A percentile compares a stretch with the other conserved stretches of the same genome.
Evolutionary conservation across 2,797 vertebrate species (phyloP).

Genomic region (Gambelia wislizenii): DNA sequence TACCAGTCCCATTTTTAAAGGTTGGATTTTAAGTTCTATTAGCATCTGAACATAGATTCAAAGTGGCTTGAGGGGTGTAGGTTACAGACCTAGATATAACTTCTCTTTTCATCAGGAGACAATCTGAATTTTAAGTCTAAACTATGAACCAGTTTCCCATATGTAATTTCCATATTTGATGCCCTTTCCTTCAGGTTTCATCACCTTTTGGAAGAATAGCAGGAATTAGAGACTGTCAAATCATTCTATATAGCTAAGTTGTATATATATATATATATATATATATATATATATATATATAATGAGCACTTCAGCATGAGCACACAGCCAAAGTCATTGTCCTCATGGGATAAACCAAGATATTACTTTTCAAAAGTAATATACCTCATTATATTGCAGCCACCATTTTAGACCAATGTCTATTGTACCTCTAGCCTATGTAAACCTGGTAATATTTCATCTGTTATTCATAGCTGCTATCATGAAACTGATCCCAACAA

Average conservation of each 20-base stretch:
- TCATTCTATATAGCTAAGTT: constrained; percentile 49
- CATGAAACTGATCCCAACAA: background rate
- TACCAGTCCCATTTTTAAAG: constrained; percentile 22
- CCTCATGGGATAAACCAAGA: constrained; percentile 37
- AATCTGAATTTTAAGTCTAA: constrained; percentile 56
- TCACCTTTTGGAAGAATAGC: constrained; percentile 36
- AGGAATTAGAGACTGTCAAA: constrained; percentile 53
- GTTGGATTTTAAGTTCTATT: background rate
- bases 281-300: constrained; percentile 38
- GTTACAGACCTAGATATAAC: constrained; percentile 47
- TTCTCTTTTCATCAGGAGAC: constrained; percentile 33
- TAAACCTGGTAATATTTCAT: constrained; percentile 29
- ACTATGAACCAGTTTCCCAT: constrained; percentile 42
- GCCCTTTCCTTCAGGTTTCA: constrained; percentile 40
- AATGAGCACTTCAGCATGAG: constrained; percentile 32
- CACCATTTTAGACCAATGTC: constrained; percentile 21
- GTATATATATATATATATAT: constrained; percentile 7
- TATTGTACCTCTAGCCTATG: constrained; percentile 28
- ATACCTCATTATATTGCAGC: constrained; percentile 38
- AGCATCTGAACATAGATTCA: constrained; percentile 28
- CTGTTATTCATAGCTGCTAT: constrained; percentile 27
- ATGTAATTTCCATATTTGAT: constrained; percentile 49
- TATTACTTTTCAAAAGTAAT: constrained; percentile 18
- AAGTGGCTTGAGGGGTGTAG: constrained; percentile 26
- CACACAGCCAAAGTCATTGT: constrained; percentile 31